phyloP scores from a whole-genome alignment of 2,888 invertebrate genomes.

The Melanostoma mellinum region DNA sequence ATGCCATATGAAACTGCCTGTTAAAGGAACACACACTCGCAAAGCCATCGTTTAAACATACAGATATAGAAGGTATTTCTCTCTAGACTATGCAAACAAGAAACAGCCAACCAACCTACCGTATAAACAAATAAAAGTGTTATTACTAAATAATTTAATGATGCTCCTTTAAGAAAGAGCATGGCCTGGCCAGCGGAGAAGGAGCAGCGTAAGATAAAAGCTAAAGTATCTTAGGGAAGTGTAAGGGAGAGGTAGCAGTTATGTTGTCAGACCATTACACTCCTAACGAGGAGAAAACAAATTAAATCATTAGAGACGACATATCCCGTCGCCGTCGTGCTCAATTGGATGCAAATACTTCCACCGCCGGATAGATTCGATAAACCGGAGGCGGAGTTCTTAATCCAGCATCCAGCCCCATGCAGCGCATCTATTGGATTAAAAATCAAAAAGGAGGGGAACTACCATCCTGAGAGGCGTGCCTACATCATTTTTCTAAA shows the following conservation, averaged over 20 bases:
- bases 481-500: slow-evolving; percentile 21
- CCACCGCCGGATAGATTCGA: slow-evolving; percentile 68
- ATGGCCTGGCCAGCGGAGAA: neutral
- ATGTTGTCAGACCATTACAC: slow-evolving; percentile 79
- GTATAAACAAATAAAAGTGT: slow-evolving; percentile 81
- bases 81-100: slow-evolving; percentile 49
- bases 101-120: slow-evolving; percentile 77
- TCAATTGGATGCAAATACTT: slow-evolving; percentile 69
- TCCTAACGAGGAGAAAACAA: slow-evolving; percentile 81
- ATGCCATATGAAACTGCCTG: slow-evolving; percentile 82
- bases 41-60: slow-evolving; percentile 37
- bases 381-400: slow-evolving; percentile 55
- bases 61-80: slow-evolving; percentile 8
- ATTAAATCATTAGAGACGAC: slow-evolving; percentile 81
- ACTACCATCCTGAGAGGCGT: slow-evolving; percentile 21
- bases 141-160: slow-evolving; percentile 82
- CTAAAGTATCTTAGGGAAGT: slow-evolving; percentile 26
- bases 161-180: slow-evolving; percentile 67
- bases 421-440: slow-evolving; percentile 51
- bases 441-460: slow-evolving; percentile 38
- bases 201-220: slow-evolving; percentile 28
- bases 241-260: slow-evolving; percentile 49
- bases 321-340: slow-evolving; percentile 66
- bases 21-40: slow-evolving; percentile 78
- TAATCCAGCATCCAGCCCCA: slow-evolving; percentile 66